Percentiles rank a stretch among this genome's conserved stretches.
Evolutionary conservation across 1,140 invertebrate species (phyloP).

Genomic region (Drosophila sulfurigaster): DNA sequence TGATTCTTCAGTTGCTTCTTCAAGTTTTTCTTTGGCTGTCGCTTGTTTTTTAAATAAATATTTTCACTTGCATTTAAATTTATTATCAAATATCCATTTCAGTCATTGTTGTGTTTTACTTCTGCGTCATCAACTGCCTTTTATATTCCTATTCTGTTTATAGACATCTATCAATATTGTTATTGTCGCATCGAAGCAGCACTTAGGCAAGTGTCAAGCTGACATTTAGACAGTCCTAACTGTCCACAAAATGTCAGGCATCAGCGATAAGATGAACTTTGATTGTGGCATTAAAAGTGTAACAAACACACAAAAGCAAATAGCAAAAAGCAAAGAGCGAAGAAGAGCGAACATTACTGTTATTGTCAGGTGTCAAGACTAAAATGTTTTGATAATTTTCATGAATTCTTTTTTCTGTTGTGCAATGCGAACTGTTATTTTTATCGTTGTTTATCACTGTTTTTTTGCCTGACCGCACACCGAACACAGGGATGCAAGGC

Average conservation of each 20-base stretch:
- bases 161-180: slow-evolving; percentile 21
- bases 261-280: slow-evolving; percentile 38
- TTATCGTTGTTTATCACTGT: slow-evolving; percentile 46
- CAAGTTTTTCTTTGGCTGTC: not conserved
- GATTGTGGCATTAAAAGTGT: slow-evolving; percentile 33
- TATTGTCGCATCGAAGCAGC: slow-evolving; percentile 12
- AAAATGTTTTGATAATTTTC: slow-evolving; percentile 44
- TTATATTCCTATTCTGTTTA: not conserved
- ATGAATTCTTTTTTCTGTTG: slow-evolving; percentile 31
- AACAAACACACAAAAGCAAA: slow-evolving; percentile 1
- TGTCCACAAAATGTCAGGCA: slow-evolving; percentile 32
- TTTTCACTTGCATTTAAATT: not conserved
- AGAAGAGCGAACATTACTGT: not conserved
- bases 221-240: slow-evolving; percentile 23
- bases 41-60: not conserved
- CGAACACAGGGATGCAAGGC: slow-evolving; percentile 1
- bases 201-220: slow-evolving; percentile 34
- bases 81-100: not conserved
- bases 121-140: not conserved
- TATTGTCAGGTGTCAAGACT: slow-evolving; percentile 10
- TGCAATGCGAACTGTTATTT: not conserved
- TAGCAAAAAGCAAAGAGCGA: not conserved
- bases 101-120: not conserved
- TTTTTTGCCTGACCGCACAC: slow-evolving; percentile 52
- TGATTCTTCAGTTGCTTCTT: not conserved